Base-by-base conservation (phyloP, 2,113 vertebrate genomes). In the Pomatostomus ruficeps region DNA sequence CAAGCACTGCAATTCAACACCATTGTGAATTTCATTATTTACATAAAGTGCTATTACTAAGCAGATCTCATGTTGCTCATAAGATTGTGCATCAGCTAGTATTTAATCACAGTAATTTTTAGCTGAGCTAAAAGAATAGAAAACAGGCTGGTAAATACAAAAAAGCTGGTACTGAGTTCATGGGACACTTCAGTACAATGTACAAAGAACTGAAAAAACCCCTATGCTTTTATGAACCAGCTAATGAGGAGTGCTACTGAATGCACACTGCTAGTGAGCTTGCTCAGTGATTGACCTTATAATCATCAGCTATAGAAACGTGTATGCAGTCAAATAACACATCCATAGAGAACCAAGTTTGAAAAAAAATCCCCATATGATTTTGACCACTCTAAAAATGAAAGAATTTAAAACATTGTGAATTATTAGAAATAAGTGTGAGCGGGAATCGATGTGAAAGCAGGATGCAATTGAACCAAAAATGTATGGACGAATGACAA, bases 41-140 rank as follows among this genome's bases (percentile, higher is more conserved):
- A 88, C 90, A 85, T 92, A 83, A 95, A 93, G 86, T 43, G 17
- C 63, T 76, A 58, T 83, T 95, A 63, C 74, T 46, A 93, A 95
- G 67, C 55, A 80, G 77, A 85, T 31, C 54, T 86, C 83, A 63
- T 7, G 1, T 79, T 72, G 92, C 62, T 91, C 42, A 38, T 58
- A 62, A 73, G 45, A 79, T 49, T 72, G 26, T 74, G 33, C 58
- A 63, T 79, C 54, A 94, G 54, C 74, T 61, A 89, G 58, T 57
- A 79, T 83, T 89, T 67, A 93, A 89, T 70, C 75, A 83, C 72
- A 77, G 67, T 66, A 61, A 84, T 92, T 66, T 85, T 92, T 59
- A 88, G 42, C 38, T 67, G 72, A 46, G 38, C 63, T 85, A 20
- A 62, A 92, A 83, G 59, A 94, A 91, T 13, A 90, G 79, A 77